Base-by-base conservation (phyloP, 2,888 invertebrate species). In the Ectobius pallidus region DNA sequence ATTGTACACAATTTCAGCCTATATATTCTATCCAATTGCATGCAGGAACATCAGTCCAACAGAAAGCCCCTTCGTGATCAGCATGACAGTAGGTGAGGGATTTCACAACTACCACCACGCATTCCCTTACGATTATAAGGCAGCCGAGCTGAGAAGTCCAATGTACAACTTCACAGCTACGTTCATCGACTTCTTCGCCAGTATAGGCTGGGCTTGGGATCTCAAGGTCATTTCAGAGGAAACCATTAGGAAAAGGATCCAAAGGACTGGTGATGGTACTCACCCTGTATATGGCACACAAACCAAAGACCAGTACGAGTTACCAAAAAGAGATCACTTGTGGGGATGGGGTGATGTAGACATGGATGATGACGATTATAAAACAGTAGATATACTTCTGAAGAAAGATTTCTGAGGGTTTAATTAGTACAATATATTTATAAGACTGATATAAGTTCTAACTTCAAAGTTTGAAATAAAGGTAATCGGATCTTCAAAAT, bases 291-390 rank as follows among this genome's bases (percentile, higher is more conserved):
- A 39, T 39, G 39, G 39, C 6, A 39, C 6, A n/a, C n/a, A 3
- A 52, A n/a, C n/a, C n/a, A n/a, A n/a, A n/a, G n/a, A n/a, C 14
- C 6, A 9, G 7, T 9, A 39, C 14, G 39, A 39, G 14, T 39
- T 39, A 39, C 7, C 6, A 14, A 39, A 14, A 6, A 39, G 14
- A 39, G 39, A 39, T 9, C 6, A 39, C 14, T 9, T 39, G 6
- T 39, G 94, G 94, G 94, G 94, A 0, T 92, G 92, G 92, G 92
- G 91, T 0, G 92, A 92, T 78, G 87, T 88, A 78, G 91, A 91
- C 78, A 89, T 90, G n/a, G 3, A 30, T 7, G 34, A 63, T 69
- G 63, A 63, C 7, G 63, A 63, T 39, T 39, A 39, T 14, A 39
- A 39, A n/a, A n/a, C n/a, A n/a, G n/a, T n/a, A n/a, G n/a, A n/a